Evolutionary conservation across 2,113 vertebrate species (phyloP), one percentile per base, ranked within the genome.

Genomic region (Labeo catla): DNA sequence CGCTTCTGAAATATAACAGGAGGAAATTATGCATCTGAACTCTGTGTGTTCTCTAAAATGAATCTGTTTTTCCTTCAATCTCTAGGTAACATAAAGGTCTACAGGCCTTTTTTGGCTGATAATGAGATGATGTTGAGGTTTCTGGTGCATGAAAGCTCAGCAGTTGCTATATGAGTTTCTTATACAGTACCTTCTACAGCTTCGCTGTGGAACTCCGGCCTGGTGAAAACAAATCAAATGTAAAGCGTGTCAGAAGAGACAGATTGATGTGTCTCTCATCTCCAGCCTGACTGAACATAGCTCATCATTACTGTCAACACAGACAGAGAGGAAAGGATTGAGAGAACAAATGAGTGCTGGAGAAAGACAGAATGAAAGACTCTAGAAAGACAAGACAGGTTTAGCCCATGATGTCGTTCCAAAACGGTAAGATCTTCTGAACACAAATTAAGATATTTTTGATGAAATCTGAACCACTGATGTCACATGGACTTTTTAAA

Each of bases 241-340:
- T 89, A 81, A 77, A 87, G 76, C 84, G 84, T 89, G 84, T 89
- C 50, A 76, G 70, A 73, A 77, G 76, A 80, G 84, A 87, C 88
- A 89, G 88, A 89, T 87, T 89, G 84, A 87, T 89, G 86, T 72
- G 81, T 86, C 84, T 86, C 83, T 89, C 88, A 84, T 89, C 76
- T 81, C 81, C 86, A 88, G 86, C 57, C 88, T 86, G 82, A 77
- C 88, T 85, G 72, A 81, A 87, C 86, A 86, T 89, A 87, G 88
- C 88, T 89, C 88, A 87, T 87, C 86, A 87, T 87, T 86, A 89
- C 86, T 86, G 86, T 89, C 88, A 89, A 63, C 88, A 61, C 39
- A 34, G 73, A 54, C 43, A 76, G 52, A 87, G 73, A 34, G 5
- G 76, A 57, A 72, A 43, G 54, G 50, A 86, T 10, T 21, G 72